Conservation (phyloP, 2,113 vertebrate species). For the Scatophagus argus region DNA sequence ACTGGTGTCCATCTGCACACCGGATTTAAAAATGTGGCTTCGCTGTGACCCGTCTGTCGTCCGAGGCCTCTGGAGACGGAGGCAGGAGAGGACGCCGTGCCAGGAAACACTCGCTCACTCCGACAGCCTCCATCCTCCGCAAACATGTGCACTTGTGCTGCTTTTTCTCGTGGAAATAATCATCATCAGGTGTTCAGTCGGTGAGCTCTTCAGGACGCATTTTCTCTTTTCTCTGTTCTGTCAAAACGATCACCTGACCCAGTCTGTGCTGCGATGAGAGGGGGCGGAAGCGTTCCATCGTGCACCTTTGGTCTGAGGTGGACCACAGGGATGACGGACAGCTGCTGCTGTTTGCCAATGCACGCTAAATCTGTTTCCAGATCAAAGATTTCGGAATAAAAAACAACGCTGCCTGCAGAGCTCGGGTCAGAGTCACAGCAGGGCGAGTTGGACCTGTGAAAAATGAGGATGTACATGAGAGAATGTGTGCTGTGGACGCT, state of each 20-base stretch:
- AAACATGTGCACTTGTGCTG: not conserved
- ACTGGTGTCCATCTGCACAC: constrained; percentile 81
- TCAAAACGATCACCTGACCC: not conserved
- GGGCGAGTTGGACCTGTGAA: constrained; percentile 21
- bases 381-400: not conserved
- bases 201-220: not conserved
- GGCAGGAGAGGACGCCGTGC: constrained; percentile 39
- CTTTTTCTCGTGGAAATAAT: not conserved
- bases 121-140: constrained; percentile 23
- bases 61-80: constrained; percentile 71
- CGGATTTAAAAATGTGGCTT: constrained; percentile 79
- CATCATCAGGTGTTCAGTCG: too few relatives aligned
- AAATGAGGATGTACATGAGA: constrained; percentile 29
- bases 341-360: not conserved
- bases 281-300: not conserved
- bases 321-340: not conserved
- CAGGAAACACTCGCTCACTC: constrained; percentile 50
- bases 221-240: not conserved
- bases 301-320: not conserved
- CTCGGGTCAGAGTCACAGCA: constrained; percentile 18
- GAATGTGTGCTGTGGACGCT: constrained; percentile 41
- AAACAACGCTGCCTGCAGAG: not conserved
- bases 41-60: constrained; percentile 81
- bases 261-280: not conserved
- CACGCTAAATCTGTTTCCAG: not conserved